Evolutionary conservation across 2,888 invertebrate genomes (phyloP).

Genomic region (Sinotaia quadrata): DNA sequence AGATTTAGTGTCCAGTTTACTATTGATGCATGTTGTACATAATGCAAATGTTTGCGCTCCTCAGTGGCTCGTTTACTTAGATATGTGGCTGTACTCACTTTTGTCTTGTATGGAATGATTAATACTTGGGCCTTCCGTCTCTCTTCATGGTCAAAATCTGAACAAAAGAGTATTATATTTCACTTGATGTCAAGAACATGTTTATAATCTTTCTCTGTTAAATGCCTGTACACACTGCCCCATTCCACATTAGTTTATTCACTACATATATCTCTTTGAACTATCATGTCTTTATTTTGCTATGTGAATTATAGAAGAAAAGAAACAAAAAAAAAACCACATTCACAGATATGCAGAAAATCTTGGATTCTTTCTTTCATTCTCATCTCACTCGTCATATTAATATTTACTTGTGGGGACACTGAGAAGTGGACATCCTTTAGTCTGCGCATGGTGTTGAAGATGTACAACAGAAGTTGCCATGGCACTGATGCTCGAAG

Average conservation of each 20-base stretch:
- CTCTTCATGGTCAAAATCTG: slow-evolving; percentile 10
- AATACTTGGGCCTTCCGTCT: slow-evolving; percentile 37
- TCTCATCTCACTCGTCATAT: not conserved
- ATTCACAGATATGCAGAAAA: not conserved
- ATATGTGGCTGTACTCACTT: slow-evolving; percentile 39
- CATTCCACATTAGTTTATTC: too few relatives aligned
- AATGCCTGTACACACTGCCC: too few relatives aligned
- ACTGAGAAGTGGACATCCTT: slow-evolving; percentile 39
- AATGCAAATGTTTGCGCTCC: slow-evolving; percentile 32
- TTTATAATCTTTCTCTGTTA: too few relatives aligned
- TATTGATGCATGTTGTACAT: slow-evolving; percentile 33
- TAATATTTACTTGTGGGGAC: not conserved
- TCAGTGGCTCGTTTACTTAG: slow-evolving; percentile 30
- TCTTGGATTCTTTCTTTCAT: not conserved
- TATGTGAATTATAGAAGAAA: too few relatives aligned
- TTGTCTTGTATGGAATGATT: slow-evolving; percentile 47
- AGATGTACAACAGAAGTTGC: slow-evolving; percentile 46
- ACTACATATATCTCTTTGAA: too few relatives aligned
- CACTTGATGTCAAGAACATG: too few relatives aligned
- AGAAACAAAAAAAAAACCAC: not conserved
- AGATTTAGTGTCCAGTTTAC: slow-evolving; percentile 46
- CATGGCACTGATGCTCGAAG: slow-evolving; percentile 38
- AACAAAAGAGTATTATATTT: not conserved
- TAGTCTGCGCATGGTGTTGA: slow-evolving; percentile 28
- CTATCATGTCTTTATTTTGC: too few relatives aligned